Base-by-base conservation (phyloP, 1,140 invertebrate genomes). In the Ostrea edulis region DNA sequence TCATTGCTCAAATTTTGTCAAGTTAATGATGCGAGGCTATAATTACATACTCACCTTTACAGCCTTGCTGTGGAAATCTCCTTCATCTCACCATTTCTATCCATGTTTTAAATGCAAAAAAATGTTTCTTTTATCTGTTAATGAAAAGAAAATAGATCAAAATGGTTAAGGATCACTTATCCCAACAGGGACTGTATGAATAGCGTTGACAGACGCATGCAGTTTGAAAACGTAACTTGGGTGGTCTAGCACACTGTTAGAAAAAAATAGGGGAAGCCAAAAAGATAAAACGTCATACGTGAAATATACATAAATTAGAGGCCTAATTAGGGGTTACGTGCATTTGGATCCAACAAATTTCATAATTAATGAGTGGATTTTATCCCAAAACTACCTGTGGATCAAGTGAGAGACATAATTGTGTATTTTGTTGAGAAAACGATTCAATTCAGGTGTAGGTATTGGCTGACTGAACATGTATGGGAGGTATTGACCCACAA, bases 241-340 rank as follows among this genome's bases (percentile, higher is more conserved):
- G 68, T 77, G 68, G 68, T 77, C 68, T 77, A 77, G 2, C 22
- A 35, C 68, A 35, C 25, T 77, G 68, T 77, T 77, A 77, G 68
- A 77, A 77, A 77, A 71, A 77, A 77, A 77, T 14, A 5, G 25
- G 68, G 68, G 68, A 77, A 77, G 68, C 68, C 68, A 77, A 77
- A 77, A 77, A 77, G 68, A 77, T 77, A 77, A 77, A 77, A 77
- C 68, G 68, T 77, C 68, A 77, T 77, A 77, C 68, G 68, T 77
- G 68, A 25, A 77, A 77, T 77, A 77, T 77, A 77, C 68, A 77
- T 77, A 77, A 77, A 77, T 77, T 77, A 77, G 68, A 77, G 68
- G 68, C 68, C 68, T 77, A 77, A 77, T 77, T 77, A 77, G 29
- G 68, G 68, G 68, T 77, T 77, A 35, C 68, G 29, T 77, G 68